phyloP scores from a whole-genome alignment of 1,140 invertebrate species.

The Polypedilum pembai region DNA sequence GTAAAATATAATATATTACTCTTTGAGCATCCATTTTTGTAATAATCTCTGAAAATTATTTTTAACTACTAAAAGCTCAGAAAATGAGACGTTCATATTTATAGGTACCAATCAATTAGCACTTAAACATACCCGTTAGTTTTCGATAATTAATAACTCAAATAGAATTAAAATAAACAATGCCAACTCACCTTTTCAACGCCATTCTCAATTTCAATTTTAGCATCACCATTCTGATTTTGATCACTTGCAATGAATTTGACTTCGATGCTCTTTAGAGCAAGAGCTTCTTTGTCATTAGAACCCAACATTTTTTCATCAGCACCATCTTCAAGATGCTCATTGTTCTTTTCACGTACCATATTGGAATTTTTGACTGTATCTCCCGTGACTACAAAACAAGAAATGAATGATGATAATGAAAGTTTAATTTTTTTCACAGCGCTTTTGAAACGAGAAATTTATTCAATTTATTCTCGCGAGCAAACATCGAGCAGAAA shows the following conservation, averaged over 20 bases:
- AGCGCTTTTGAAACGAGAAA: constrained; percentile 20
- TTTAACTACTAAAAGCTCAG: no score
- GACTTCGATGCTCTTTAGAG: constrained; percentile 53
- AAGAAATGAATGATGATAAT: no score
- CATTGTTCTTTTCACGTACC: constrained; percentile 42
- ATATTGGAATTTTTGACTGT: constrained; percentile 35
- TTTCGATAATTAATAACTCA: neutral
- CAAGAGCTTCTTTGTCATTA: constrained; percentile 52
- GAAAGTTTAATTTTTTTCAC: neutral
- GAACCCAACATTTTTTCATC: constrained; percentile 60
- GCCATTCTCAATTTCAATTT: constrained; percentile 65
- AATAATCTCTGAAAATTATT: neutral
- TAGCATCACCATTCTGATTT: constrained; percentile 78
- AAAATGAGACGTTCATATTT: neutral
- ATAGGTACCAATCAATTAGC: neutral
- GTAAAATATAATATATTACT: no score
- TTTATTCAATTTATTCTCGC: constrained; percentile 1
- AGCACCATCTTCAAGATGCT: constrained; percentile 48
- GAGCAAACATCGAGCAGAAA: neutral
- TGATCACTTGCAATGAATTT: constrained; percentile 61
- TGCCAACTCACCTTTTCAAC: constrained; percentile 47
- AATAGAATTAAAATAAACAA: neutral
- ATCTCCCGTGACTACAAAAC: neutral
- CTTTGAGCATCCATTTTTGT: neutral
- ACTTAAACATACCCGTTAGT: neutral